Conservation (phyloP, 2,113 vertebrate genomes). For the Paralichthys olivaceus region DNA sequence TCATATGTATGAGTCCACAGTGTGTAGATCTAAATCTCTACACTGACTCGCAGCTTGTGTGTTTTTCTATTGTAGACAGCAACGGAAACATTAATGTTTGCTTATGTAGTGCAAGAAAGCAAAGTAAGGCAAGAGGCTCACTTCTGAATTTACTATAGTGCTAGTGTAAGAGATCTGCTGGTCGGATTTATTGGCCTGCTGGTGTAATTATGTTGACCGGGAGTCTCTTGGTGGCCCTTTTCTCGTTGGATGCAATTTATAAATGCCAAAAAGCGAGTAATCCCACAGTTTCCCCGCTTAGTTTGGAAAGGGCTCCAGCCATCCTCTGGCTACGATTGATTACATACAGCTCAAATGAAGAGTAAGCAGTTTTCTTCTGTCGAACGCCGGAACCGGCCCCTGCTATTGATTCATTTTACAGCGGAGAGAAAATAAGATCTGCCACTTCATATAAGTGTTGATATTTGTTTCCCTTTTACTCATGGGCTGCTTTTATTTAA, state of each 20-base stretch:
- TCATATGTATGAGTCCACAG: conserved; percentile 33
- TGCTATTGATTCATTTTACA: conserved; percentile 75
- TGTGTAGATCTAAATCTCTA: conserved; percentile 42
- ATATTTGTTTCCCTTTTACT: conserved; percentile 73
- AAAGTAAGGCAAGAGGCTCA: conserved; percentile 10
- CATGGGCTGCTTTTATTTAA: conserved; percentile 32
- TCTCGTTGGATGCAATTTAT: conserved; percentile 78
- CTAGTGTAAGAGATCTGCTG: conserved; percentile 58
- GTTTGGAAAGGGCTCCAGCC: conserved; percentile 67
- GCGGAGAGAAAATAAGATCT: conserved; percentile 69
- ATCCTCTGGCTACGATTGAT: conserved; percentile 76
- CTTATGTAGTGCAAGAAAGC: conserved; percentile 35
- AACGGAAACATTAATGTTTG: conserved; percentile 62
- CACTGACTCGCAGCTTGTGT: conserved; percentile 41
- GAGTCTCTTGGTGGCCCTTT: conserved; percentile 68
- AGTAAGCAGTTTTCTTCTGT: conserved; percentile 81
- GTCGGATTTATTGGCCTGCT: conserved; percentile 73
- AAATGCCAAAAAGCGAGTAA: conserved; percentile 79
- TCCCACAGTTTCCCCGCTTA: conserved; percentile 75
- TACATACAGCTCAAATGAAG: conserved; percentile 77
- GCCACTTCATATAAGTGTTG: conserved; percentile 71
- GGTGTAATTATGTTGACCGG: conserved; percentile 76
- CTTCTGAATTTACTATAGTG: conserved; percentile 70
- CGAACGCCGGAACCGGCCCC: conserved; percentile 40
- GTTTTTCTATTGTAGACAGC: conserved; percentile 19